Percentiles rank a stretch among this genome's conserved stretches.
Conservation (phyloP, 2,113 vertebrate species). For the Athene noctua region DNA sequence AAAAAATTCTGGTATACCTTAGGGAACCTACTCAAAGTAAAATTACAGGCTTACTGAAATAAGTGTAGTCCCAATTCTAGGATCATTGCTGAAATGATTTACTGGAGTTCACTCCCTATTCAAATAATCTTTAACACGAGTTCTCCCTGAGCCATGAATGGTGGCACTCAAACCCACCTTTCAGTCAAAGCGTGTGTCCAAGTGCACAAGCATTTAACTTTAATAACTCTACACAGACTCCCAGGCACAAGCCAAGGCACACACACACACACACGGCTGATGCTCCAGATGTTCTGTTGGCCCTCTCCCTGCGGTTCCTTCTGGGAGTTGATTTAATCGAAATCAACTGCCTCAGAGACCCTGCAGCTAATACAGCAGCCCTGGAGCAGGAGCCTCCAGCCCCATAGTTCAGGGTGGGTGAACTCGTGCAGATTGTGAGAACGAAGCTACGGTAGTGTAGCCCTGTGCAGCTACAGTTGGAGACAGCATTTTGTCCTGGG, state of each 20-base stretch:
- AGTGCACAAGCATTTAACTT: background rate
- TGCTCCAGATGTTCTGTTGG: background rate
- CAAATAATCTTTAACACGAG: background rate
- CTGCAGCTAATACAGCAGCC: background rate
- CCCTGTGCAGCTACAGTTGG: background rate
- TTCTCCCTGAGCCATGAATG: background rate
- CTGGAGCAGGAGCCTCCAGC: background rate
- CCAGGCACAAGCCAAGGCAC: background rate
- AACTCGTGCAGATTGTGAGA: background rate
- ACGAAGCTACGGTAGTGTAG: background rate
- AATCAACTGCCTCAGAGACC: background rate
- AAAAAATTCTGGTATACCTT: background rate
- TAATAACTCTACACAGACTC: background rate
- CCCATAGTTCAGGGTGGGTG: accelerated
- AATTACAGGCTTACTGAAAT: background rate
- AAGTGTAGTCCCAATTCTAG: background rate
- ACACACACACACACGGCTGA: background rate
- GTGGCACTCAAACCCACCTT: background rate
- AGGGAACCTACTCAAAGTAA: background rate
- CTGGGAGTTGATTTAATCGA: background rate
- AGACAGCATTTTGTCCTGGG: accelerated
- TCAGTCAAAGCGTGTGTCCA: background rate
- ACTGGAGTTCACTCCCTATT: background rate
- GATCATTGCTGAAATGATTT: background rate
- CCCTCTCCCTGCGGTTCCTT: background rate